Base-by-base conservation (phyloP, 2,113 vertebrate genomes). In the Dolichotis patagonum region DNA sequence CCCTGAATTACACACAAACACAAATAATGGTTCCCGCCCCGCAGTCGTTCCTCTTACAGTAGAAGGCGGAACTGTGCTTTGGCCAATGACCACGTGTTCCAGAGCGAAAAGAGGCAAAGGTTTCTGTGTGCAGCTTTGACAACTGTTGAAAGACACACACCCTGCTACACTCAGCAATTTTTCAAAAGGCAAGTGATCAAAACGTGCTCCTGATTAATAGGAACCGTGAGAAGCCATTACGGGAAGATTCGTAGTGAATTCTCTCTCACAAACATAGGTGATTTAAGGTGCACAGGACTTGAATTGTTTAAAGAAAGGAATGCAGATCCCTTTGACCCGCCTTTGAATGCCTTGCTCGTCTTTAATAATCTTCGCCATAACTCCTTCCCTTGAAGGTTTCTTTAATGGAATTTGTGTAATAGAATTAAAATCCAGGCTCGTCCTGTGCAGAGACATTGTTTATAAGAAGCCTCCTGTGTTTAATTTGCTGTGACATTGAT, bases 401-500 rank as follows among this genome's bases (percentile, higher is more conserved):
- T 49, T 88, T 84, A 94, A 67, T 73, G 35, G 85, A 75, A 80
- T 95, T 63, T 54, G 80, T 16, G 10, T 58, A 62, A 83, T 16
- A 75, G 52, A 93, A 69, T 87, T 90, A 87, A 95, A 87, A 41
- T 10, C 28, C 35, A 46, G 56, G 54, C 49, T 84, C 35, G 0
- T 67, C 60, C 81, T 38, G 22, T 1, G 1, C 71, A 10, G 88
- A 28, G 43, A 62, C 30, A 10, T n/a, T 49, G 49, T 87, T 93
- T 86, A 24, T 32, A 49, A 93, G 54, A 69, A 62, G 62, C 7
- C 65, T 52, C 0, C 0, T 49, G 38, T 73, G 63, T 69, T 86
- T 85, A 38, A 88, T 96, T 86, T 85, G 88, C 71, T 52, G 85
- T 84, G 71, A 86, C 60, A 43, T 84, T 93, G 88, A 93, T 94